phyloP scores from a whole-genome alignment of 2,888 invertebrate genomes.

The Hypolimnas misippus region DNA sequence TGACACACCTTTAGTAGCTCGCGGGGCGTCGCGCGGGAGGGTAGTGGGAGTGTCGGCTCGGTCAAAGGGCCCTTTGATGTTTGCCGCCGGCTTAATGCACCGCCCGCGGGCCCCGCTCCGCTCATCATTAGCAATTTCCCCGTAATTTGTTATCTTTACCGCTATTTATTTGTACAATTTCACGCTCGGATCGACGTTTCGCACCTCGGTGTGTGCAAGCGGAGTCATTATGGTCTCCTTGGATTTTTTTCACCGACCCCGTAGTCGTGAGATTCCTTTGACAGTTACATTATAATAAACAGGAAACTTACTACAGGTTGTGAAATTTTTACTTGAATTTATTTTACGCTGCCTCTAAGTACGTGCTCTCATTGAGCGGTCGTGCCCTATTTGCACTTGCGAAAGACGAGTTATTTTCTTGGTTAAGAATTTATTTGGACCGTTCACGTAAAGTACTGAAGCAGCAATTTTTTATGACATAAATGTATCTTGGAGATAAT shows the following conservation, averaged over 20 bases:
- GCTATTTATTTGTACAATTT: slow-evolving; percentile 82
- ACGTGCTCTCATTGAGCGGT: slow-evolving; percentile 8
- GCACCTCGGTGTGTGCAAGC: slow-evolving; percentile 50
- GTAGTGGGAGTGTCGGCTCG: slow-evolving; percentile 67
- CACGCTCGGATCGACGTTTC: slow-evolving; percentile 63
- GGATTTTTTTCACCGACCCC: slow-evolving; percentile 12
- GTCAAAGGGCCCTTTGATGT: slow-evolving; percentile 84
- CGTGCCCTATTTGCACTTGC: slow-evolving; percentile 13
- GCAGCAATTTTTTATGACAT: not conserved
- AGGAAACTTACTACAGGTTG: slow-evolving; percentile 22
- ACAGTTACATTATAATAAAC: slow-evolving; percentile 33
- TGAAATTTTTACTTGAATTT: slow-evolving; percentile 16
- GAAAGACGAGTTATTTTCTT: not conserved
- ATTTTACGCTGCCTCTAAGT: slow-evolving; percentile 1
- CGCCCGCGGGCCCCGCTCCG: slow-evolving; percentile 79
- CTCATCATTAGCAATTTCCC: slow-evolving; percentile 84
- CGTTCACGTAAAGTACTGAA: not conserved
- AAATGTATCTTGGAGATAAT: not conserved
- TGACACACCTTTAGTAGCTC: slow-evolving; percentile 43
- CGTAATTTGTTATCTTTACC: slow-evolving; percentile 83
- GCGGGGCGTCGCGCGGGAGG: slow-evolving; percentile 36
- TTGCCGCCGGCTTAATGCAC: slow-evolving; percentile 84
- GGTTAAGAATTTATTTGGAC: not conserved
- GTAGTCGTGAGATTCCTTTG: slow-evolving; percentile 20
- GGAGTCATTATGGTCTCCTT: slow-evolving; percentile 37